Base-by-base conservation (phyloP, 1,140 invertebrate species). In the Drosophila prosaltans region DNA sequence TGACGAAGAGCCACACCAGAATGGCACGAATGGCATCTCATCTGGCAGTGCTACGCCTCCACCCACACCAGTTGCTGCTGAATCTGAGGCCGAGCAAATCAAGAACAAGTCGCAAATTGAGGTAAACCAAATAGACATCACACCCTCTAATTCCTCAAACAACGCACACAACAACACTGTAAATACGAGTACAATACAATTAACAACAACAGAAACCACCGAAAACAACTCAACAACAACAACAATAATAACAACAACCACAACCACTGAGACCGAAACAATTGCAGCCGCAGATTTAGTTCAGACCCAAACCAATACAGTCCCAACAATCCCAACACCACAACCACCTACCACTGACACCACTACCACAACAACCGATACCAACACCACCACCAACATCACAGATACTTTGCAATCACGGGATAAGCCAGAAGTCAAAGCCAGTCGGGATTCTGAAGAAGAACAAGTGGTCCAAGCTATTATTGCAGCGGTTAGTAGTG, bases 21-120 rank as follows among this genome's bases (percentile, higher is more conserved):
- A 91, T 65, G 91, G 84, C 71, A 90, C 79, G 61, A 91, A 90
- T 60, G 90, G 74, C 55, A 57, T 65, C 39, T 67, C 60, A 26
- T 62, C 60, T 40, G 60, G 74, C 55, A 77, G 66, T 58, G 74
- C 84, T 69, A 89, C 85, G 66, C 85, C 84, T 58, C 84, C 84
- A 58, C 84, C 84, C 65, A 88, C 84, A 78, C 84, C 84, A 16
- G 90, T 81, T 54, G 79, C 73, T 40, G 58, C 21, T 24, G 81
- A 82, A 55, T 70, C 70, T 41, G 85, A 90, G 65, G 72, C 75
- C 72, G 84, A 89, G 69, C 82, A 75, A 78, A 75, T 81, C 51
- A 81, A 79, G 85, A 89, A 74, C 80, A 91, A 84, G 77, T 81
- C 81, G 81, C 90, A 91, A 91, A 91, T 91, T 63, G 90, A 91